These are phyloP conservation scores for Dryoscopus gambensis DNA, from an alignment of 2,113 vertebrate species.

Conservation along the genomic window DNA sequence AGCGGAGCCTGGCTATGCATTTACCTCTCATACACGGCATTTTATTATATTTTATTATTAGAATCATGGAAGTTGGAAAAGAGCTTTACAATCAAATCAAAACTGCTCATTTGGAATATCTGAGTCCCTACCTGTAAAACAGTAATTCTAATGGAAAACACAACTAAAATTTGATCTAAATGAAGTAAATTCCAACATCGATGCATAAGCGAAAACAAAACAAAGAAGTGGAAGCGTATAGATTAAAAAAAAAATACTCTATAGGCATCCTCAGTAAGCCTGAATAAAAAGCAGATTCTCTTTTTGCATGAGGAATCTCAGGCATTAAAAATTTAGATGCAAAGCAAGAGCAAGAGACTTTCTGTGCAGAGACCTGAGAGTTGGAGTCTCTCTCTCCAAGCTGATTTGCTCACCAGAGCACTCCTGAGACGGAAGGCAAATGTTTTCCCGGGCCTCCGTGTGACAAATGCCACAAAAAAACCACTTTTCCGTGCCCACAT, in stretches of 20 bases:
- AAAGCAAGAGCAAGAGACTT: not conserved
- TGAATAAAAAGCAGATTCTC: not conserved
- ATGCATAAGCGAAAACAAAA: not conserved
- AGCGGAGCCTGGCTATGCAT: not conserved
- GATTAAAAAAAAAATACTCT: not conserved
- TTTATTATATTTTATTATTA: too few relatives aligned
- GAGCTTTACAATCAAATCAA: not conserved
- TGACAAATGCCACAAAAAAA: not conserved
- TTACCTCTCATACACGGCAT: not conserved
- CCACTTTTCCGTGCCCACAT: not conserved
- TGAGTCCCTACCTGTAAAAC: not conserved
- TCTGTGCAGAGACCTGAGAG: not conserved
- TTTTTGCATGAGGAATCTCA: not conserved
- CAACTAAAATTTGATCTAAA: not conserved
- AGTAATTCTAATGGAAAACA: not conserved
- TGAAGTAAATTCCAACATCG: not conserved
- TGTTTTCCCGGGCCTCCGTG: not conserved
- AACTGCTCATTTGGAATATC: not conserved
- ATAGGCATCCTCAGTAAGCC: not conserved
- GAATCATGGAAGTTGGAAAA: not conserved
- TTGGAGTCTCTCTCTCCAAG: not conserved
- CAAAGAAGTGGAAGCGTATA: fast-evolving
- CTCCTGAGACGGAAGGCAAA: not conserved
- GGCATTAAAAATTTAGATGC: not conserved
- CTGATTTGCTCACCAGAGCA: not conserved